Evolutionary conservation across 1,140 invertebrate genomes (phyloP).

Genomic region (Drosophila kurseongensis): DNA sequence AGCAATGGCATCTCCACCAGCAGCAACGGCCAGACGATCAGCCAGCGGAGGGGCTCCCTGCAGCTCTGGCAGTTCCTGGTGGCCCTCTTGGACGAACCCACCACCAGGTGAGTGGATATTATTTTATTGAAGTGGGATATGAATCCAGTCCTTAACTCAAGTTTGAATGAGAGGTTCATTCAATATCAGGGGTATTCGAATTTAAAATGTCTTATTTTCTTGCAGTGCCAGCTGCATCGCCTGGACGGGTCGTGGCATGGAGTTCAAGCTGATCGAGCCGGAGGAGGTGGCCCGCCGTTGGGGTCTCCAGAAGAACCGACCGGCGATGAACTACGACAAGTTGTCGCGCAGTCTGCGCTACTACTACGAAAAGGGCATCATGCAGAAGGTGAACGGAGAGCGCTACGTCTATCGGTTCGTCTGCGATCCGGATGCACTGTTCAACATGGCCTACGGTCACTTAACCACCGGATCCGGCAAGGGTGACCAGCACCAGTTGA

Average conservation of each 20-base stretch:
- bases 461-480: constrained; percentile 51
- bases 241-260: constrained; percentile 97
- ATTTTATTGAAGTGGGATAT: too few species aligned
- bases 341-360: constrained; percentile 95
- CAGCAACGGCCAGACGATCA: constrained; percentile 69
- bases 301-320: constrained; percentile 94
- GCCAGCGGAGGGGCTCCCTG: constrained; percentile 90
- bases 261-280: constrained; percentile 97
- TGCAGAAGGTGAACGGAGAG: constrained; percentile 98
- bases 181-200: too few species aligned
- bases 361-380: constrained; percentile 99
- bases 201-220: too few species aligned
- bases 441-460: constrained; percentile 91
- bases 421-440: constrained; percentile 96
- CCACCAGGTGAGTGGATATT: constrained; percentile 75
- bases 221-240: constrained; percentile 94
- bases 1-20: constrained; percentile 76
- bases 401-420: constrained; percentile 98
- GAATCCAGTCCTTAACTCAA: too few species aligned
- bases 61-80: constrained; percentile 98
- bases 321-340: constrained; percentile 99
- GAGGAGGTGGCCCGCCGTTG: constrained; percentile 95
- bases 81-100: constrained; percentile 93
- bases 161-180: too few species aligned
- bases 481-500: constrained; percentile 67